A percentile compares a stretch with the other conserved stretches of the same genome.
Evolutionary conservation across 2,797 vertebrate species (phyloP).

Genomic region (Notolabrus celidotus): DNA sequence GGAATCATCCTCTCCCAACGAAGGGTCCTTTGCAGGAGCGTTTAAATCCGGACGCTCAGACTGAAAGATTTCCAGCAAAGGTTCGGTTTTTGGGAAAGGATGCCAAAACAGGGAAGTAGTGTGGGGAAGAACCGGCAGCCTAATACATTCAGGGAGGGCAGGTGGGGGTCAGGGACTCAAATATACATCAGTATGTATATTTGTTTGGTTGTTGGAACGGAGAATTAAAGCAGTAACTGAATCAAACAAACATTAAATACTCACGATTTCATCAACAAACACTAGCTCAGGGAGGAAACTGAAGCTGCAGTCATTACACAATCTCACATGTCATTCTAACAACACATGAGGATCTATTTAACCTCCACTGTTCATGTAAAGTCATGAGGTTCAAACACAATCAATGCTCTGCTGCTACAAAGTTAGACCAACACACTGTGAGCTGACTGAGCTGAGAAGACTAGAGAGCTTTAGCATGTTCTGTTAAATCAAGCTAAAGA

Average conservation of each 20-base stretch:
- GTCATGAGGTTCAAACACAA: no score
- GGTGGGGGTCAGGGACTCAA: constrained; percentile 50
- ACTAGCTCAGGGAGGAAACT: no score
- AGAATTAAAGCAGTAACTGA: constrained; percentile 51
- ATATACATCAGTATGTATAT: constrained; percentile 79
- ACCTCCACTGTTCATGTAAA: no score
- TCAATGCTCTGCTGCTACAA: no score
- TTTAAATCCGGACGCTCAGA: no score
- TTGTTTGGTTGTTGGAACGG: constrained; percentile 70
- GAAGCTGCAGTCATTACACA: no score
- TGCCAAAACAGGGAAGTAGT: neutral
- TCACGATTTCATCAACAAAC: constrained; percentile 23
- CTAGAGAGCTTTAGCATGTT: no score
- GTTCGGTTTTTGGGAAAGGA: constrained; percentile 2
- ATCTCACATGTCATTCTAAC: no score
- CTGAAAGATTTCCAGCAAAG: constrained; percentile 4
- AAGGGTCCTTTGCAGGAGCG: neutral
- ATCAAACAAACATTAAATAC: constrained; percentile 33
- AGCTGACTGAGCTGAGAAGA: no score
- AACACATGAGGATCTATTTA: no score
- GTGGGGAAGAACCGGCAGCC: constrained; percentile 11
- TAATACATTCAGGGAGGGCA: constrained; percentile 37
- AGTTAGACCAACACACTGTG: no score
- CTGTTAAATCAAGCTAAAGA: neutral
- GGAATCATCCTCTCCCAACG: neutral